Conservation (phyloP, 2,888 invertebrate genomes). For the Mongoloraphidia duomilia region DNA sequence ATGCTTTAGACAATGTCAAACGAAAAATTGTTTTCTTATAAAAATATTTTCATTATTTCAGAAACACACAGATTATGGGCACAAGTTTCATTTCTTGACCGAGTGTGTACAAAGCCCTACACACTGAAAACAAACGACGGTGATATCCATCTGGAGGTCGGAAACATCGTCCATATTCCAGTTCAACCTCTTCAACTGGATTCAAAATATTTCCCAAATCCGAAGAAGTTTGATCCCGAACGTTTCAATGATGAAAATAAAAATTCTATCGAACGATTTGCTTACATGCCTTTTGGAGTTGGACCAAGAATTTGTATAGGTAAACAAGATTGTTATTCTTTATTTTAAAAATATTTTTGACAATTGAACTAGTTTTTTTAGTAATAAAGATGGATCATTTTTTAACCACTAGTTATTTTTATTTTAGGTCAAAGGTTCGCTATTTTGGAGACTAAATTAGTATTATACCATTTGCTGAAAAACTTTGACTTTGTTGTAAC, state of each 20-base stretch:
- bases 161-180: conserved; percentile 33
- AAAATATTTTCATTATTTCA: conserved; percentile 12
- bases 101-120: conserved; percentile 36
- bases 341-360: too few relatives aligned
- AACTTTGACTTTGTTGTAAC: conserved; percentile 1
- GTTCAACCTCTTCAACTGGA: conserved; percentile 38
- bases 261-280: conserved; percentile 32
- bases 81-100: conserved; percentile 28
- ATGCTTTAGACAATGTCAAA: too few relatives aligned
- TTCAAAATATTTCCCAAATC: conserved; percentile 38
- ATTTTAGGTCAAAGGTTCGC: conserved; percentile 13
- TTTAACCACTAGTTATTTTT: background rate
- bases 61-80: conserved; percentile 35
- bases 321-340: conserved; percentile 10
- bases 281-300: conserved; percentile 38
- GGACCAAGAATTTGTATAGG: conserved; percentile 31
- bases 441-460: conserved; percentile 10
- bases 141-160: conserved; percentile 27
- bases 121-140: conserved; percentile 27
- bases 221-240: conserved; percentile 36
- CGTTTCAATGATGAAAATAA: conserved; percentile 40
- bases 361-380: background rate
- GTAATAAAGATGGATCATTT: background rate
- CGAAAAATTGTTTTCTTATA: background rate
- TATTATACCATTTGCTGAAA: background rate